phyloP scores from a whole-genome alignment of 2,113 vertebrate genomes.

The Myotis brandtii region DNA sequence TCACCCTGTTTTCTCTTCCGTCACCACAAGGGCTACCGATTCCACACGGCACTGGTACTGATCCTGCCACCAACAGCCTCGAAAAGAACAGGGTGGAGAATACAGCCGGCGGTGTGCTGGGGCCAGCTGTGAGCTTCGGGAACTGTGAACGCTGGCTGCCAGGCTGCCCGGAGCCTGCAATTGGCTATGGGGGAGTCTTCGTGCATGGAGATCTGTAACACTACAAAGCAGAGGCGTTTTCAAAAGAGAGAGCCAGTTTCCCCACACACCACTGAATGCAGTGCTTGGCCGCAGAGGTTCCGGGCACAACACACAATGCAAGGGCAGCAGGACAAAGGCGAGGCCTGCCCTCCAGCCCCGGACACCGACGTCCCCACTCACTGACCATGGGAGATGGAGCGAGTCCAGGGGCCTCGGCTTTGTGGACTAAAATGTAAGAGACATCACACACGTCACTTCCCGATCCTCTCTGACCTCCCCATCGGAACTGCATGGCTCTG shows the following conservation, averaged over 20 bases:
- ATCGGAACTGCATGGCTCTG: neutral
- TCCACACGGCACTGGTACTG: neutral
- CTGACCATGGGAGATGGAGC: neutral
- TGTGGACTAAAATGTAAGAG: neutral
- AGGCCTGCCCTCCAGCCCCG: neutral
- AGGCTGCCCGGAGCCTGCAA: neutral
- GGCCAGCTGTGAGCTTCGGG: neutral
- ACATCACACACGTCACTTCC: neutral
- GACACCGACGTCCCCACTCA: neutral
- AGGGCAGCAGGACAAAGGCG: conserved; percentile 4
- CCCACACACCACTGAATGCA: neutral
- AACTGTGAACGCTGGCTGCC: neutral
- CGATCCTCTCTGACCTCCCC: neutral
- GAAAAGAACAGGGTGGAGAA: neutral
- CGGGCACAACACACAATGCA: neutral
- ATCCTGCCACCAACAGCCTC: neutral
- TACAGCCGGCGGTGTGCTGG: no score
- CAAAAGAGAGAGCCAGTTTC: neutral
- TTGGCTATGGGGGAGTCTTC: neutral
- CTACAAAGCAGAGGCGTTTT: neutral
- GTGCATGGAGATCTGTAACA: neutral
- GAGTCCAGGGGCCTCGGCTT: neutral
- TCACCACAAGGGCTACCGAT: neutral
- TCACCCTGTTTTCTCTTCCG: neutral
- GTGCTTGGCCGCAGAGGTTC: neutral